phyloP scores from a whole-genome alignment of 2,888 invertebrate species.

The Fabriciana adippe region DNA sequence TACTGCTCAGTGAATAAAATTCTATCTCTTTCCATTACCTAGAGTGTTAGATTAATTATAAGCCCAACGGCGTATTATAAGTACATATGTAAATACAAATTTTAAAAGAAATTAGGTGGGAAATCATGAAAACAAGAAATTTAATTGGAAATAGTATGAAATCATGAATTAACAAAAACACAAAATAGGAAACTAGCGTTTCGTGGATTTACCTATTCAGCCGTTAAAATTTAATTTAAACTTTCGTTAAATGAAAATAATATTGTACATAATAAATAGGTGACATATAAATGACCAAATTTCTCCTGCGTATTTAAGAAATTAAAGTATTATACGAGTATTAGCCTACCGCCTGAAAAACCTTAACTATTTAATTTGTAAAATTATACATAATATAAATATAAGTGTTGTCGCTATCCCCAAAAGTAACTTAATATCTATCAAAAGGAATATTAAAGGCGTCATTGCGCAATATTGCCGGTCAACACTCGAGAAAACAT shows the following conservation, averaged over 20 bases:
- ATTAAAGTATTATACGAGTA: too few relatives aligned
- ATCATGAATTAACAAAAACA: too few relatives aligned
- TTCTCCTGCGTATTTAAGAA: too few relatives aligned
- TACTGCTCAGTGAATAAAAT: constrained; percentile 2
- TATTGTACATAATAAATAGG: neutral
- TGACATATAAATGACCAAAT: neutral
- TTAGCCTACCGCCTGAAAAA: neutral
- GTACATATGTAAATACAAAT: neutral
- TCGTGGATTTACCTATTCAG: too few relatives aligned
- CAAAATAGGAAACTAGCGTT: too few relatives aligned
- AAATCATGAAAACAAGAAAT: too few relatives aligned
- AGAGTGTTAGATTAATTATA: neutral
- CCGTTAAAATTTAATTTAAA: neutral
- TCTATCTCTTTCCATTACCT: neutral
- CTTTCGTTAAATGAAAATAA: neutral
- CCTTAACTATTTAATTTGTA: neutral
- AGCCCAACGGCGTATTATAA: neutral
- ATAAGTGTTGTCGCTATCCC: constrained; percentile 28
- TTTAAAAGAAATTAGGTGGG: neutral
- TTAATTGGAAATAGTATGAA: too few relatives aligned
- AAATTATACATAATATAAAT: constrained; percentile 3
- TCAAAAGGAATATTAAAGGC: constrained; percentile 43
- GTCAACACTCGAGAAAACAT: constrained; percentile 47
- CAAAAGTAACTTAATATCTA: constrained; percentile 47
- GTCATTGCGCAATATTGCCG: constrained; percentile 46